These are phyloP conservation scores for Eupithecia tripunctaria DNA, from an alignment of 2,888 invertebrate genomes.

Conservation along the genomic window DNA sequence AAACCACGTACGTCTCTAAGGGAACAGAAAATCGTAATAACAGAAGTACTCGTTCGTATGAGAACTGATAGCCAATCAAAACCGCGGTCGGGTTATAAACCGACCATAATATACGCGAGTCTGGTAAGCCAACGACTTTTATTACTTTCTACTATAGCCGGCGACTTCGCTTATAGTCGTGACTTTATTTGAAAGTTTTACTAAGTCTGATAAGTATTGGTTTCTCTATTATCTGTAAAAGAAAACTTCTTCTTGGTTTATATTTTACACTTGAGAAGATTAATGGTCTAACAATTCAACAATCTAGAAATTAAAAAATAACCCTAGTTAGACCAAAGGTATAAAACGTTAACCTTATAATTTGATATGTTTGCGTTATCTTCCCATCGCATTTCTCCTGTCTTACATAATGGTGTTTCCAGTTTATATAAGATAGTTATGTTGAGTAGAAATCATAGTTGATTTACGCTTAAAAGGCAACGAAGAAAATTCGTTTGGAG, in stretches of 20 bases:
- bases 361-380: not conserved
- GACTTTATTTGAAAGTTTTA: not conserved
- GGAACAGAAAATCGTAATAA: conserved; percentile 16
- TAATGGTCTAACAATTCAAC: not conserved
- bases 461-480: conserved; percentile 75
- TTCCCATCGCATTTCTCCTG: not conserved
- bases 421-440: conserved; percentile 70
- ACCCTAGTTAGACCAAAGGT: not conserved
- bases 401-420: not conserved
- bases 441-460: conserved; percentile 66
- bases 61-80: conserved; percentile 57
- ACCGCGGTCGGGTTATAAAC: conserved; percentile 63
- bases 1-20: not conserved
- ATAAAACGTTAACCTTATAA: not conserved
- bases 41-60: conserved; percentile 15
- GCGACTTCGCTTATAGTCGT: conserved; percentile 3
- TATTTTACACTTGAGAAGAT: not conserved
- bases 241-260: not conserved
- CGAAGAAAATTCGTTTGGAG: no score
- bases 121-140: conserved; percentile 75
- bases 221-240: not conserved
- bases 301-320: no score
- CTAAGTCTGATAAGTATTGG: not conserved
- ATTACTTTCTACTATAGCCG: conserved; percentile 60
- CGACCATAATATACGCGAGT: conserved; percentile 72